These are phyloP conservation scores for Cephus runcator DNA, from an alignment of 2,888 invertebrate genomes.

Conservation along the genomic window DNA sequence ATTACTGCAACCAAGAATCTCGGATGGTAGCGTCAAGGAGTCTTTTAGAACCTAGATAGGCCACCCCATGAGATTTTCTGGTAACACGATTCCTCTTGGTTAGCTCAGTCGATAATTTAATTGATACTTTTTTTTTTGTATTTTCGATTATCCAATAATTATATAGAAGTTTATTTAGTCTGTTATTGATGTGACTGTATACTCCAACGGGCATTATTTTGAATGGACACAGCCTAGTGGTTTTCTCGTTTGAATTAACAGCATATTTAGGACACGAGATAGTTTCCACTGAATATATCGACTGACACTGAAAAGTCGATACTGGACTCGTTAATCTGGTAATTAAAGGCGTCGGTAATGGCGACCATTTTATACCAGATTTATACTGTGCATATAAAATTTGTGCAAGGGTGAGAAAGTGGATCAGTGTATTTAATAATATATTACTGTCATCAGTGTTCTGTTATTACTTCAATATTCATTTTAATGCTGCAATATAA, in stretches of 20 bases:
- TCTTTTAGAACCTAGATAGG: not conserved
- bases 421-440: not conserved
- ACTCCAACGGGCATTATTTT: no score
- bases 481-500: not conserved
- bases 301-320: not conserved
- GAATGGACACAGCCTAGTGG: not conserved
- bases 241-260: not conserved
- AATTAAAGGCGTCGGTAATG: not conserved
- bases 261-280: not conserved
- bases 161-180: not conserved
- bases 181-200: not conserved
- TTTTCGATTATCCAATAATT: not conserved
- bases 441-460: not conserved
- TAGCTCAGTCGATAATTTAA: not conserved
- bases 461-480: not conserved
- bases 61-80: not conserved
- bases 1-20: conserved; percentile 30
- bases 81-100: not conserved
- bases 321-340: not conserved
- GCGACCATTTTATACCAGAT: not conserved
- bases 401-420: not conserved
- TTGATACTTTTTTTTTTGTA: not conserved
- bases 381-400: not conserved
- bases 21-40: not conserved
- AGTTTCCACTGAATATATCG: not conserved